A percentile compares a stretch with the other conserved stretches of the same genome.
Conservation (phyloP, 2,888 invertebrate species). For the Melinopterus prodromus region DNA sequence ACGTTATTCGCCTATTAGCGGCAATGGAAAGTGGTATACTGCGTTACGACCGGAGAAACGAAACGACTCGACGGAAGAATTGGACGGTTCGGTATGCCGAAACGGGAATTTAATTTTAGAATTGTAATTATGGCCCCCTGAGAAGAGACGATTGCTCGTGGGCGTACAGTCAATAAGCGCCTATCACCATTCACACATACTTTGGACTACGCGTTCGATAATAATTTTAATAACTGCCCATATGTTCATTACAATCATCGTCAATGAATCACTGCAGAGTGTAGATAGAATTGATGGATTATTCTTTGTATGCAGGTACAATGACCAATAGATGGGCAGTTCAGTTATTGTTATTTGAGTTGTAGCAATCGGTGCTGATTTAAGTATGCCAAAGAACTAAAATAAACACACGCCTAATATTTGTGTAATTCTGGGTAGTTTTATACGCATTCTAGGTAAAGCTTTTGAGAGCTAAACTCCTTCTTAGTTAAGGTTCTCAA, state of each 20-base stretch:
- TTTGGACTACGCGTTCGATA: neutral
- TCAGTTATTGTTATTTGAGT: no score
- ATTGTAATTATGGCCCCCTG: neutral
- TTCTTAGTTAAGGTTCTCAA: no score
- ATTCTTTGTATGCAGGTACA: no score
- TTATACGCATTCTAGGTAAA: no score
- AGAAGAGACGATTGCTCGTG: neutral
- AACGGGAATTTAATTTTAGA: slow-evolving; percentile 4
- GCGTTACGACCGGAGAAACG: neutral
- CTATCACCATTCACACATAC: slow-evolving; percentile 4
- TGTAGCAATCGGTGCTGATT: no score
- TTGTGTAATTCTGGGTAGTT: no score
- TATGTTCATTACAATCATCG: neutral
- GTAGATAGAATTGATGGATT: no score
- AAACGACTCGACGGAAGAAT: neutral
- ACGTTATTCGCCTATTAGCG: neutral
- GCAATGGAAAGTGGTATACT: neutral
- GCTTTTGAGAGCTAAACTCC: no score
- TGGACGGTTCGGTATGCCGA: neutral
- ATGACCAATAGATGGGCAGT: no score
- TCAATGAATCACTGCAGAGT: no score
- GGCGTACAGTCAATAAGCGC: neutral
- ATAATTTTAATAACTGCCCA: neutral
- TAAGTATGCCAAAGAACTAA: no score
- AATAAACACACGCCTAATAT: no score